These are phyloP conservation scores for Platanista minor DNA, from an alignment of 2,113 vertebrate genomes.

Conservation along the genomic window DNA sequence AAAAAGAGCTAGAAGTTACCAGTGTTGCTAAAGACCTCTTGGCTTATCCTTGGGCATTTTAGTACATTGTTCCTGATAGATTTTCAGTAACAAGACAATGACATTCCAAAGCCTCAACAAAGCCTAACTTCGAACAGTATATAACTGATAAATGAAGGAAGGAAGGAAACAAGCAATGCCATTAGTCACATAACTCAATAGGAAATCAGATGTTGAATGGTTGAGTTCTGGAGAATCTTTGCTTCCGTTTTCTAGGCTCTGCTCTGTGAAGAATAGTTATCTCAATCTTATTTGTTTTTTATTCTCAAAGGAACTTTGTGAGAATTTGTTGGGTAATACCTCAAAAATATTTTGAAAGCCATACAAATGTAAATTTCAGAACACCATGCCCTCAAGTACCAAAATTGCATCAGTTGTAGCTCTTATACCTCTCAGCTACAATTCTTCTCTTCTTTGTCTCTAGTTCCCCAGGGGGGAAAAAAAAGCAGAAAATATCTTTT, in stretches of 20 bases:
- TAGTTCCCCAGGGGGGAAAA: not conserved
- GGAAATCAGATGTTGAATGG: not conserved
- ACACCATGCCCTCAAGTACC: not conserved
- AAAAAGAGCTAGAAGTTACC: not conserved
- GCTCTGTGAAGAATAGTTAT: not conserved
- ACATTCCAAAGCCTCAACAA: not conserved
- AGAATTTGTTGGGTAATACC: not conserved
- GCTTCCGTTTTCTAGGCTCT: not conserved
- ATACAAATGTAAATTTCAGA: constrained; percentile 34
- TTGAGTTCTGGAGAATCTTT: not conserved
- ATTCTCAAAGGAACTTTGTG: constrained; percentile 11
- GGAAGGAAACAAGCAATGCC: not conserved
- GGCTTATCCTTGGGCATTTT: constrained; percentile 2
- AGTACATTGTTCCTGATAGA: not conserved
- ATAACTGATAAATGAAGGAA: not conserved
- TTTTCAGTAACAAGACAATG: not conserved
- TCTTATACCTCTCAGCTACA: not conserved
- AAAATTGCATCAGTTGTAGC: not conserved
- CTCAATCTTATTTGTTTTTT: not conserved
- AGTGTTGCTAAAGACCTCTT: constrained; percentile 9
- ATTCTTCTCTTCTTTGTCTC: not conserved
- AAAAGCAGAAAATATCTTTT: constrained; percentile 8
- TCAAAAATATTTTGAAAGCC: constrained; percentile 42
- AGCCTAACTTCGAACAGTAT: not conserved
- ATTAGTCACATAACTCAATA: not conserved